These are phyloP conservation scores for Helobdella robusta DNA, from an alignment of 2,888 invertebrate genomes.

Conservation along the genomic window DNA sequence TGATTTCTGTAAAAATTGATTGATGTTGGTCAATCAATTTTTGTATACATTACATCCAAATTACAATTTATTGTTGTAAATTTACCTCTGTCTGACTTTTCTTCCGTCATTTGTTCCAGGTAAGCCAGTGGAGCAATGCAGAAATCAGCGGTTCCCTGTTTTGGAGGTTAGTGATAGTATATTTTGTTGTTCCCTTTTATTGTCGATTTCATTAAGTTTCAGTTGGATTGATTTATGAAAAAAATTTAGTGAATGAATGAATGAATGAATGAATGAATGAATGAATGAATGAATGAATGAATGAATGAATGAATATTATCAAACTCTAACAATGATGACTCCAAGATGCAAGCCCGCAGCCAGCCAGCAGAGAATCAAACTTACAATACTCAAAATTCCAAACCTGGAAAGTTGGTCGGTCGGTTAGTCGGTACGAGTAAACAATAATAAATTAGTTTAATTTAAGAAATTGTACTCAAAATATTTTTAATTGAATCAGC, in stretches of 20 bases:
- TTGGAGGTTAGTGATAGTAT: background rate
- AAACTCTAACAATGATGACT: slow-evolving; percentile 61
- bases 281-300: background rate
- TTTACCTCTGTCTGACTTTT: slow-evolving; percentile 30
- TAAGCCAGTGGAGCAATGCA: slow-evolving; percentile 32
- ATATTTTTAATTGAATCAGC: background rate
- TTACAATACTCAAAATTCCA: slow-evolving; percentile 55
- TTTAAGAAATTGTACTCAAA: background rate
- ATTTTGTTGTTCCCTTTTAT: background rate
- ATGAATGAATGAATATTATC: background rate
- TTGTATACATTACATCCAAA: background rate
- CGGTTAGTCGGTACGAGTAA: background rate
- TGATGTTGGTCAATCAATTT: background rate
- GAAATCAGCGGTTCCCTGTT: slow-evolving; percentile 34
- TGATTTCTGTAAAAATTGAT: slow-evolving; percentile 14
- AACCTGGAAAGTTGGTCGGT: slow-evolving; percentile 28
- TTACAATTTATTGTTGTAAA: no score
- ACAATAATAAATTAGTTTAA: background rate
- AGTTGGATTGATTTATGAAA: background rate
- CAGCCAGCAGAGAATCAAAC: slow-evolving; percentile 78
- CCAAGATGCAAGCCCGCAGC: slow-evolving; percentile 77
- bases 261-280: no score
- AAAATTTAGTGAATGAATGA: no score
- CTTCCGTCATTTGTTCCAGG: slow-evolving; percentile 27
- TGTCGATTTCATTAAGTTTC: background rate